A percentile compares a stretch with the other conserved stretches of the same genome.
phyloP scores from a whole-genome alignment of 2,797 vertebrate genomes.

The Alca torda region DNA sequence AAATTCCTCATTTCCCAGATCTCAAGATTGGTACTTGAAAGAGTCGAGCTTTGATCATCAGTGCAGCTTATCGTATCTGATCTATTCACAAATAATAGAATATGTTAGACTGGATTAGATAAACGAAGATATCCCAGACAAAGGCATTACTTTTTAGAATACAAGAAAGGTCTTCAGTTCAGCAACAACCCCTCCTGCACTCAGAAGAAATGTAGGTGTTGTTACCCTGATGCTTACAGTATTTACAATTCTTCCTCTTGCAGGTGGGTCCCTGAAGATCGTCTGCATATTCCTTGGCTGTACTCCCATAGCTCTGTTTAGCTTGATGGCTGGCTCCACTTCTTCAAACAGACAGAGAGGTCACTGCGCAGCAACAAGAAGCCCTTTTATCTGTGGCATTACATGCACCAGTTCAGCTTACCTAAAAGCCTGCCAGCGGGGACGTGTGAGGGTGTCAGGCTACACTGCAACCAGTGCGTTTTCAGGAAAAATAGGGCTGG shows the following conservation, averaged over 20 bases:
- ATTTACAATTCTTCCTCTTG: background rate
- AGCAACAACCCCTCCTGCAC: background rate
- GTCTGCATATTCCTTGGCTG: background rate
- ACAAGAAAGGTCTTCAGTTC: background rate
- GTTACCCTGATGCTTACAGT: background rate
- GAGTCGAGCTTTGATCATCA: background rate
- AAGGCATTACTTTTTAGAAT: background rate
- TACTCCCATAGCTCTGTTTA: background rate
- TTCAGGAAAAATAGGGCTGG: background rate
- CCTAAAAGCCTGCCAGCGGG: background rate
- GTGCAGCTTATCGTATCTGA: background rate
- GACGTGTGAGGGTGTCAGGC: background rate
- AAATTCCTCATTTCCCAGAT: background rate
- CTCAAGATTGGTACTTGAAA: background rate
- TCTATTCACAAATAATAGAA: background rate
- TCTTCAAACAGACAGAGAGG: background rate
- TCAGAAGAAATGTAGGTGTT: background rate
- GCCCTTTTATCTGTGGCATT: background rate
- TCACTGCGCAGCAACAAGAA: constrained; percentile 23
- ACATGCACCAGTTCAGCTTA: background rate
- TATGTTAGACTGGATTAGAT: background rate
- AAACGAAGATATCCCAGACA: background rate
- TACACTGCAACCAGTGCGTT: accelerated
- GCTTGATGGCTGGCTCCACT: background rate
- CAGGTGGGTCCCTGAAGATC: background rate